Evolutionary conservation across 2,113 vertebrate genomes (phyloP), one percentile per base, ranked within the genome.

Genomic region (Orientallactaga bullata): DNA sequence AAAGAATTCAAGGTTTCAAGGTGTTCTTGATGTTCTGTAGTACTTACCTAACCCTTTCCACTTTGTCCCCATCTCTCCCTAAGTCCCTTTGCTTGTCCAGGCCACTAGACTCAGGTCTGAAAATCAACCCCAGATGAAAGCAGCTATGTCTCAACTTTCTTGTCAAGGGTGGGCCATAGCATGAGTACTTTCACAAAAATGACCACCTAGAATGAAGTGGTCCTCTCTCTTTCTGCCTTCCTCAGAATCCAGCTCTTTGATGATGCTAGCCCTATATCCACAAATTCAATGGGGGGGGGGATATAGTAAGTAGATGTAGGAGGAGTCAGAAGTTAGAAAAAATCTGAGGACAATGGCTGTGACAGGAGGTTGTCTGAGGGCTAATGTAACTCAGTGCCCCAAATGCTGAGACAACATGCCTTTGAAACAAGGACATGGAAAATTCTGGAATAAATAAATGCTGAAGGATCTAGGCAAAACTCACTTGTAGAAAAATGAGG

Each of bases 121-220:
- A 80, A 58, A 24, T 37, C 80, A 94, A 92, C 42, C 85, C 82
- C 82, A 72, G 90, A 77, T 60, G 81, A 71, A 77, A 95, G 78
- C 1, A 0, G 58, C 17, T 16, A 21, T 77, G 58, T 90, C 95
- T 94, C 94, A 74, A 83, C 76, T 84, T 84, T 24, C 35, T 58
- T 91, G 71, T 21, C 5, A 94, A 90, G 68, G 77, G 12, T 17
- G 39, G 5, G n/a, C 76, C 37, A n/a, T 3, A 7, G 61, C 1
- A 0, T 8, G 72, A 35, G 47, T 68, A 23, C 24, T 37, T 28
- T 74, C 10, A 21, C 18, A n/a, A 35, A 55, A 28, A 76, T 9
- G 60, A 35, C 23, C 47, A 26, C 13, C 28, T 15, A 18, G 39
- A 20, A 47, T 39, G 47, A 10, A n/a, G 23, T 2, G 47, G 13